Evolutionary conservation across 1,140 invertebrate genomes (phyloP).

Genomic region (Papilio glaucus): DNA sequence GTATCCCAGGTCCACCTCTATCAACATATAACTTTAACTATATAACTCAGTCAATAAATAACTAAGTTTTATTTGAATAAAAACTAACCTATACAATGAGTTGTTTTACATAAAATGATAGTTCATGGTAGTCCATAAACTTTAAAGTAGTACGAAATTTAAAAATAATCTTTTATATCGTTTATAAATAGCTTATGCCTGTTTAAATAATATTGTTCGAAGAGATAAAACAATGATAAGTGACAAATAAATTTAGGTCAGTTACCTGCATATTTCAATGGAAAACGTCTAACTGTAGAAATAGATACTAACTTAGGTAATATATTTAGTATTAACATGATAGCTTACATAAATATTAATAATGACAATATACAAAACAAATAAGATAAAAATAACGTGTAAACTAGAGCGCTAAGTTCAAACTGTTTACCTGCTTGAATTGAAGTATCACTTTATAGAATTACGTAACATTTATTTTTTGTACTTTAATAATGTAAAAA

Average conservation of each 20-base stretch:
- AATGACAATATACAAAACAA: conserved; percentile 57
- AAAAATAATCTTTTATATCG: too few species aligned
- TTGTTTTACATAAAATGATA: background rate
- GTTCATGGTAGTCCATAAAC: too few species aligned
- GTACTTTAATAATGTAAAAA: conserved; percentile 27
- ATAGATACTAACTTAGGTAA: conserved; percentile 50
- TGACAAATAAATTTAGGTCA: conserved; percentile 42
- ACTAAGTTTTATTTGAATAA: background rate
- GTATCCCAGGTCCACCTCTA: too few species aligned
- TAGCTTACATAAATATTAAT: conserved; percentile 66
- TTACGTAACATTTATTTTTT: conserved; percentile 28
- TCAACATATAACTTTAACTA: too few species aligned
- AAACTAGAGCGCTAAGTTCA: conserved; percentile 63
- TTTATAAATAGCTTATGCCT: too few species aligned
- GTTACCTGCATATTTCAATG: conserved; percentile 59
- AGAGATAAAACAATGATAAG: background rate
- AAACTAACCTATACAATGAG: background rate
- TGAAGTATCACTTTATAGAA: conserved; percentile 14
- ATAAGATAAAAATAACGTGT: conserved; percentile 54
- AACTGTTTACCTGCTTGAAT: conserved; percentile 55
- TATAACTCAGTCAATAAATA: too few species aligned
- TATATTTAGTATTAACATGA: conserved; percentile 61
- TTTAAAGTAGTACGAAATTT: too few species aligned
- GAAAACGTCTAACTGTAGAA: conserved; percentile 48
- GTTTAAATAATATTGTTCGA: too few species aligned